Percentiles rank a stretch among this genome's conserved stretches.
Evolutionary conservation across 2,797 vertebrate genomes (phyloP).

Genomic region (Glossophaga mutica): DNA sequence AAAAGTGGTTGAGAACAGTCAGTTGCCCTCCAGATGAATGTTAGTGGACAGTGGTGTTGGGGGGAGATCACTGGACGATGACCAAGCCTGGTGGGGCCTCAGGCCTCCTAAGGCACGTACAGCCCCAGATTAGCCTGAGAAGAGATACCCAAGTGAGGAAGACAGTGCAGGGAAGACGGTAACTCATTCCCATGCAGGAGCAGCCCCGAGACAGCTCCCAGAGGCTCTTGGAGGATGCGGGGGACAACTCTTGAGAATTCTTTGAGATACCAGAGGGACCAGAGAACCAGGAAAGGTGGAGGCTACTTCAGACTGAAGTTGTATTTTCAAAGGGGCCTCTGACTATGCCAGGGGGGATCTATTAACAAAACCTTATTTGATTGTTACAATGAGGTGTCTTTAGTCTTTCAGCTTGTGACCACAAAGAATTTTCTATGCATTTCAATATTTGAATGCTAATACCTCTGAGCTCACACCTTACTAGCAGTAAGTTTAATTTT

Average conservation of each 20-base stretch:
- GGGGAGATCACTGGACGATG: neutral
- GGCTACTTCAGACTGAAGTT: neutral
- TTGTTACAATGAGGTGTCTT: neutral
- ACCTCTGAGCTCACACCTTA: neutral
- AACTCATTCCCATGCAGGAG: neutral
- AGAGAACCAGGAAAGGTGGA: neutral
- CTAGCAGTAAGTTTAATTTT: neutral
- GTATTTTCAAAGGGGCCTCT: neutral
- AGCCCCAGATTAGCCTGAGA: neutral
- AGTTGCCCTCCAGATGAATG: neutral
- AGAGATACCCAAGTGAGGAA: neutral
- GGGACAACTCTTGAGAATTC: neutral
- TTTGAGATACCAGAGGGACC: neutral
- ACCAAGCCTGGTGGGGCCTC: neutral
- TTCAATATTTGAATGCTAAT: neutral
- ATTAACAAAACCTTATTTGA: neutral
- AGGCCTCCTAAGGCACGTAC: neutral
- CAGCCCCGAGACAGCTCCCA: rapidly evolving
- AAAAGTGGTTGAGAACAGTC: neutral
- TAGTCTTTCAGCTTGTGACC: neutral
- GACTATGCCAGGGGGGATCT: neutral
- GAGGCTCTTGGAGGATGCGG: neutral
- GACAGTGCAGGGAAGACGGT: neutral
- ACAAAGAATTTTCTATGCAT: neutral
- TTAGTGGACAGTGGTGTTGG: neutral